Percentiles rank a stretch among this genome's conserved stretches.
phyloP scores from a whole-genome alignment of 2,797 vertebrate species.

The Nyctibius grandis region DNA sequence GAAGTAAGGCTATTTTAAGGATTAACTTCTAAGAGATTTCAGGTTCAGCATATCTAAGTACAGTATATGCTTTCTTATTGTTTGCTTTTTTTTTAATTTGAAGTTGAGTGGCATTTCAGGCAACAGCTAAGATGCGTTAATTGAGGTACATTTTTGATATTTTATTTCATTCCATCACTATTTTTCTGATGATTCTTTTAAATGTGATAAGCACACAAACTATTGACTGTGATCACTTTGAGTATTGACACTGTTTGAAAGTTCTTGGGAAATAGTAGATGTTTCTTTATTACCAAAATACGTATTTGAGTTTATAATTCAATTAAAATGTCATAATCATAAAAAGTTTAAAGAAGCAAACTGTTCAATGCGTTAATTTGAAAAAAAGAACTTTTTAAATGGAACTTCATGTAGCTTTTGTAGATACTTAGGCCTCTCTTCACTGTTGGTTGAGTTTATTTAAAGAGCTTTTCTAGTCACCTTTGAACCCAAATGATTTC shows the following conservation, averaged over 20 bases:
- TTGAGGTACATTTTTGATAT: not conserved
- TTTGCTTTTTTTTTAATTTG: not conserved
- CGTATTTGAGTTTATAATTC: conserved; percentile 25
- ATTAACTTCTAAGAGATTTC: not conserved
- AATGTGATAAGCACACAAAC: not conserved
- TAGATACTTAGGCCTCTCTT: conserved; percentile 70
- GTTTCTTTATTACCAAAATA: conserved; percentile 23
- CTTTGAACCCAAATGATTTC: conserved; percentile 86
- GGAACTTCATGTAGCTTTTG: conserved; percentile 50
- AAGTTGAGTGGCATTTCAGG: not conserved
- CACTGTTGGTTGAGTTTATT: conserved; percentile 82
- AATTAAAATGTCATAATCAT: conserved; percentile 52
- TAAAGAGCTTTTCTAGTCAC: conserved; percentile 86
- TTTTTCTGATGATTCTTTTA: not conserved
- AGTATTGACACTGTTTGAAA: not conserved
- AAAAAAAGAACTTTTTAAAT: conserved; percentile 37
- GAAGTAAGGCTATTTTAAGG: not conserved
- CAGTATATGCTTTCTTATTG: not conserved
- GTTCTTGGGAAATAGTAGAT: not conserved
- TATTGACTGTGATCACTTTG: not conserved
- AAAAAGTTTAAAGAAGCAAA: conserved; percentile 21
- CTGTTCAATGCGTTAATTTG: conserved; percentile 19
- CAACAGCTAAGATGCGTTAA: not conserved
- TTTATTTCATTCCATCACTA: not conserved
- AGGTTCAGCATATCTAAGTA: not conserved